Conservation (phyloP, 2,797 vertebrate genomes). For the Bufotes viridis region DNA sequence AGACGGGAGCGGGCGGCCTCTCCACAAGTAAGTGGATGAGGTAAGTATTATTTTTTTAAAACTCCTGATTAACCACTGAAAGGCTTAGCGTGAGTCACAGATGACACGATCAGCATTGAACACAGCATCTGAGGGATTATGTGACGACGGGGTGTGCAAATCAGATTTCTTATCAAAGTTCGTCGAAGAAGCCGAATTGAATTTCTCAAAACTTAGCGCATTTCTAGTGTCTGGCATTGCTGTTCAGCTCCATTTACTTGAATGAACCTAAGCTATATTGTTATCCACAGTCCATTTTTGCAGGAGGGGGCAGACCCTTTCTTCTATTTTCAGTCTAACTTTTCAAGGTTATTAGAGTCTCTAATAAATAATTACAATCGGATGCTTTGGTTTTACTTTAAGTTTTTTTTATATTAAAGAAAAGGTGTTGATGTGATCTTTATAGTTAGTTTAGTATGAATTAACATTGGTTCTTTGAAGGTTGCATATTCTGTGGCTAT, state of each 20-base stretch:
- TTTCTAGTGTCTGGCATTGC: too few relatives aligned
- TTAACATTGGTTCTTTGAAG: background rate
- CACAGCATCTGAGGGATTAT: too few relatives aligned
- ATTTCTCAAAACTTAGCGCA: too few relatives aligned
- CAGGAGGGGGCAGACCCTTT: background rate
- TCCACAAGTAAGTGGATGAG: too few relatives aligned
- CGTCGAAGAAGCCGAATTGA: too few relatives aligned
- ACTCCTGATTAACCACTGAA: too few relatives aligned
- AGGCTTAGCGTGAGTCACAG: too few relatives aligned
- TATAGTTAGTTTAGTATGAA: background rate
- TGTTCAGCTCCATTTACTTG: background rate
- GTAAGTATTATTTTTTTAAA: too few relatives aligned
- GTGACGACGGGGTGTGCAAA: too few relatives aligned
- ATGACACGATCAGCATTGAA: too few relatives aligned
- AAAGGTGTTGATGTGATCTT: background rate
- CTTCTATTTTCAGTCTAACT: background rate
- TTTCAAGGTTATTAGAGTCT: background rate
- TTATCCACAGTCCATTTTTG: background rate
- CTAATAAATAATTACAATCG: background rate
- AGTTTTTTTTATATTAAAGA: background rate
- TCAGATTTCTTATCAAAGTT: too few relatives aligned
- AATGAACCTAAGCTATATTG: background rate
- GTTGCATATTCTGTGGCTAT: constrained; percentile 9
- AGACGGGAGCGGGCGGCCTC: too few relatives aligned
- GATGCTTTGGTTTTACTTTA: background rate